Evolutionary conservation across 2,113 vertebrate genomes (phyloP).

Genomic region (Archocentrus centrarchus): DNA sequence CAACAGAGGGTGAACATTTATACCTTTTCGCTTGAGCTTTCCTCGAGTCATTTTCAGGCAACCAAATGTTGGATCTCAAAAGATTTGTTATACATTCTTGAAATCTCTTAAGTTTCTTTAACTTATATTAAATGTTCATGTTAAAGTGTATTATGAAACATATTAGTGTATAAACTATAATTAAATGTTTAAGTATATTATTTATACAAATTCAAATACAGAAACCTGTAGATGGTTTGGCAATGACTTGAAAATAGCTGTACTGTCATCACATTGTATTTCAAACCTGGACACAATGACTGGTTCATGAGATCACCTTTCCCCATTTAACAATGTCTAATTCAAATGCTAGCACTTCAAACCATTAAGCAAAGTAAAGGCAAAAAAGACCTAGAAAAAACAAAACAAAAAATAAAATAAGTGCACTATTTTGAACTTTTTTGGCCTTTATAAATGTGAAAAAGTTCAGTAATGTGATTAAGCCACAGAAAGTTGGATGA

Average conservation of each 20-base stretch:
- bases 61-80: not conserved
- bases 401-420: not conserved
- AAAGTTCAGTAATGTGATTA: constrained; percentile 35
- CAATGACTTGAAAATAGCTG: not conserved
- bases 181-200: not conserved
- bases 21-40: not conserved
- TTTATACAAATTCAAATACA: not conserved
- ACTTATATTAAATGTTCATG: no score
- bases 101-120: no score
- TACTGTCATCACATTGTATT: not conserved
- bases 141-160: not conserved
- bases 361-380: not conserved
- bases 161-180: not conserved
- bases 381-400: not conserved
- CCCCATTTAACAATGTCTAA: not conserved
- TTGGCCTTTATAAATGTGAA: constrained; percentile 10
- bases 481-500: constrained; percentile 25
- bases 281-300: not conserved
- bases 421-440: constrained; percentile 24
- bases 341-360: not conserved
- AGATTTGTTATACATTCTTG: not conserved
- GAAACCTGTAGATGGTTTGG: not conserved
- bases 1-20: not conserved
- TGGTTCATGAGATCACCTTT: not conserved
- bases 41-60: not conserved